Percentiles rank a stretch among this genome's conserved stretches.
Conservation (phyloP, 2,888 invertebrate genomes). For the Drosophila eohydei region DNA sequence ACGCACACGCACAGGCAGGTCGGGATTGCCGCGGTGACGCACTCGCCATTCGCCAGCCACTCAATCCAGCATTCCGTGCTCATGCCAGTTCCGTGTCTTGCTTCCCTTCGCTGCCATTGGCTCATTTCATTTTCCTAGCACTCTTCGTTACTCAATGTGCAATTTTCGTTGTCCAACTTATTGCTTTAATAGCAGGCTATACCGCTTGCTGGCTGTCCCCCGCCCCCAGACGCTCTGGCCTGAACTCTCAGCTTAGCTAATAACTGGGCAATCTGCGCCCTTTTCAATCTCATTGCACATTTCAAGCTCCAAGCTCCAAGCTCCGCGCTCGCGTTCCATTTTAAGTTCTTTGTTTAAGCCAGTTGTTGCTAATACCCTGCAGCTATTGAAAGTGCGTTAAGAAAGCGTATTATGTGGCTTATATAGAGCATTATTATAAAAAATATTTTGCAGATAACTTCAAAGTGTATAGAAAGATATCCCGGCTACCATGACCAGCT, state of each 20-base stretch:
- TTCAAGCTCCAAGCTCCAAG: conserved; percentile 25
- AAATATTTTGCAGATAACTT: no score
- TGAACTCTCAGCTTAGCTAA: conserved; percentile 36
- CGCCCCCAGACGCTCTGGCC: neutral
- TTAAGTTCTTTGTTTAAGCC: conserved; percentile 19
- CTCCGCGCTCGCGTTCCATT: conserved; percentile 14
- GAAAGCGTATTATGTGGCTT: neutral
- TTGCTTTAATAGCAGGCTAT: conserved; percentile 64
- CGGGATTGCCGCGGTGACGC: conserved; percentile 45
- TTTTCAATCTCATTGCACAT: conserved; percentile 58
- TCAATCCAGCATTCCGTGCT: conserved; percentile 50
- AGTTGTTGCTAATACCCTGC: conserved; percentile 10
- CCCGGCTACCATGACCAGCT: neutral
- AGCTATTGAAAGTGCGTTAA: neutral
- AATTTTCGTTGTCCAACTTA: conserved; percentile 69
- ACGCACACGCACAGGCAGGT: neutral
- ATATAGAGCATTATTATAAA: no score
- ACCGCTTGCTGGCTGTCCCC: conserved; percentile 3
- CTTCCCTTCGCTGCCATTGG: conserved; percentile 1
- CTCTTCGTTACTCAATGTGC: conserved; percentile 40
- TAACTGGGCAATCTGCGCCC: conserved; percentile 65
- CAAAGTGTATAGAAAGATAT: no score
- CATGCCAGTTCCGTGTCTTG: conserved; percentile 1
- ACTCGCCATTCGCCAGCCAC: conserved; percentile 23
- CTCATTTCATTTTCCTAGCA: conserved; percentile 47